These are phyloP conservation scores for Lophura nycthemera DNA, from an alignment of 2,113 vertebrate species.

Conservation along the genomic window DNA sequence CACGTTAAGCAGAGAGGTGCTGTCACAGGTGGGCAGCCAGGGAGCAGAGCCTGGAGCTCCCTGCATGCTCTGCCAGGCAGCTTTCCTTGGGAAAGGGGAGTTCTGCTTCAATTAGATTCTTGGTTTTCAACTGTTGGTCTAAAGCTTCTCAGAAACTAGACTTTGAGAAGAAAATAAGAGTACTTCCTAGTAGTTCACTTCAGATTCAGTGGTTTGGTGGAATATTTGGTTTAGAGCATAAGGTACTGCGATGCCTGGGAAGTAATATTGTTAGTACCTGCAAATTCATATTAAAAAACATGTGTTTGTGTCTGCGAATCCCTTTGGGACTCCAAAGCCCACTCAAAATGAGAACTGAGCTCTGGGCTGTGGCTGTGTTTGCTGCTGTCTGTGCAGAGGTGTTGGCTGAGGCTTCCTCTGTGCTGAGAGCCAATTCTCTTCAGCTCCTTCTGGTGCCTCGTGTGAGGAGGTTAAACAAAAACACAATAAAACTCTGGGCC, in stretches of 20 bases:
- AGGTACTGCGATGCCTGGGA: not conserved
- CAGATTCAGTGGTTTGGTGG: not conserved
- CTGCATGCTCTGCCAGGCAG: not conserved
- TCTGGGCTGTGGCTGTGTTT: not conserved
- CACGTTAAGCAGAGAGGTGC: not conserved
- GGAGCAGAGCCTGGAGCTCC: not conserved
- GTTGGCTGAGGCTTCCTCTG: not conserved
- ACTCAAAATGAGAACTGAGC: not conserved
- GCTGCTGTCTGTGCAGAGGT: not conserved
- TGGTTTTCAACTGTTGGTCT: not conserved
- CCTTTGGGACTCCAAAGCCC: not conserved
- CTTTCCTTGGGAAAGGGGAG: not conserved
- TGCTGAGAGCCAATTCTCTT: not conserved
- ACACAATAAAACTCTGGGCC: slow-evolving; percentile 30
- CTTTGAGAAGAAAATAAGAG: not conserved
- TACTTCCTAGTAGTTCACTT: slow-evolving; percentile 28
- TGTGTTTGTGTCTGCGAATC: not conserved
- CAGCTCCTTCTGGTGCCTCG: not conserved
- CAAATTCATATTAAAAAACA: slow-evolving; percentile 36
- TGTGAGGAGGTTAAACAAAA: slow-evolving; percentile 56
- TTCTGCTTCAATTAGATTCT: slow-evolving; percentile 6
- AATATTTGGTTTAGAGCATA: slow-evolving; percentile 43
- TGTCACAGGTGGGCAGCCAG: accelerated
- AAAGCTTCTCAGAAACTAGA: not conserved
- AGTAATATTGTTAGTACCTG: slow-evolving; percentile 35